Percentiles rank a stretch among this genome's conserved stretches.
phyloP scores from a whole-genome alignment of 2,888 invertebrate species.

The Acleris laterana region DNA sequence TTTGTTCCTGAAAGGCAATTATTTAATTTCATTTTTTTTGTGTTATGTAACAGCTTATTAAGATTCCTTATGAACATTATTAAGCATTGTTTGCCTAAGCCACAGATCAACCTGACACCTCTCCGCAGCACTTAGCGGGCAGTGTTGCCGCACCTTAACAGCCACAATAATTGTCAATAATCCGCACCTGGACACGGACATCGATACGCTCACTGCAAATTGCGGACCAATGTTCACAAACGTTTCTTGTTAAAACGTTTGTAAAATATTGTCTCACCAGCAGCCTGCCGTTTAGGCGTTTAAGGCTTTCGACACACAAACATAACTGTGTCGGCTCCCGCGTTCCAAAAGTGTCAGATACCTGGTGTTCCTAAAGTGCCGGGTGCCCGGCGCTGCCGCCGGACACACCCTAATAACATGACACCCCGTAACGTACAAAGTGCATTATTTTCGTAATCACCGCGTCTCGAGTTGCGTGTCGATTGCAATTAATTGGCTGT shows the following conservation, averaged over 20 bases:
- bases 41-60: too few relatives aligned
- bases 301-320: neutral
- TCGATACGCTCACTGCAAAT: slow-evolving; percentile 17
- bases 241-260: slow-evolving; percentile 17
- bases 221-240: slow-evolving; percentile 24
- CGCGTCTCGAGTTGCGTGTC: slow-evolving; percentile 19
- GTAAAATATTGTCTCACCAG: slow-evolving; percentile 20
- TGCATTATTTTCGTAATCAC: slow-evolving; percentile 26
- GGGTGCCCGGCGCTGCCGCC: neutral
- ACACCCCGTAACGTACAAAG: slow-evolving; percentile 16
- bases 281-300: slow-evolving; percentile 4
- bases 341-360: slow-evolving; percentile 6
- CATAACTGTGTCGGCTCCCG: slow-evolving; percentile 19
- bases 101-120: too few relatives aligned
- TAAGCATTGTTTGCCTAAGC: too few relatives aligned
- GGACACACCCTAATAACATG: slow-evolving; percentile 21
- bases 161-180: slow-evolving; percentile 16
- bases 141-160: slow-evolving; percentile 8
- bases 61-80: too few relatives aligned
- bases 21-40: too few relatives aligned
- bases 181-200: slow-evolving; percentile 9
- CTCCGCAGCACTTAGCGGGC: slow-evolving; percentile 17
- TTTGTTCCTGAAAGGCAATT: too few relatives aligned
- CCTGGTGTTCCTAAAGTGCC: neutral
- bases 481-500: slow-evolving; percentile 22